These are phyloP conservation scores for Alitta virens DNA, from an alignment of 2,888 invertebrate genomes.

Conservation along the genomic window DNA sequence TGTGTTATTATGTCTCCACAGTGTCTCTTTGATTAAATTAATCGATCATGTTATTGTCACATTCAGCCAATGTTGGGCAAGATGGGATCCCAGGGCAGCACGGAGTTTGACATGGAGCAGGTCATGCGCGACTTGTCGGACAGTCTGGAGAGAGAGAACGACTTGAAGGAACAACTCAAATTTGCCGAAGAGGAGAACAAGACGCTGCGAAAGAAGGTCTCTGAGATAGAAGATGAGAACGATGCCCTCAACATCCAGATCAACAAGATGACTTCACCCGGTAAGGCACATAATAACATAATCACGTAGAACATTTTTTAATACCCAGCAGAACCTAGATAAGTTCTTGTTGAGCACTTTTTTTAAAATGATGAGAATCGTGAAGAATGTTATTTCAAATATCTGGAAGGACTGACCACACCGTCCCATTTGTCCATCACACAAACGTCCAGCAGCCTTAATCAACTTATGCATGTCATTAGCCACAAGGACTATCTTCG, in stretches of 20 bases:
- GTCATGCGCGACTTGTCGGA: conserved; percentile 84
- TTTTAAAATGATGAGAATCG: no score
- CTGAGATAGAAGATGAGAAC: conserved; percentile 79
- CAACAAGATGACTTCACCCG: conserved; percentile 6
- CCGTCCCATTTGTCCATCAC: no score
- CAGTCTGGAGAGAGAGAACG: conserved; percentile 88
- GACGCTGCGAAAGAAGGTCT: conserved; percentile 73
- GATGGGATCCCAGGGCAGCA: conserved; percentile 37
- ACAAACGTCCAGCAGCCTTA: no score
- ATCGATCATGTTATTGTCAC: no score
- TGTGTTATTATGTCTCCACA: no score
- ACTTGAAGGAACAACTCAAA: conserved; percentile 84
- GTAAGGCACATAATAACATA: not conserved
- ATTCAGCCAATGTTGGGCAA: conserved; percentile 32
- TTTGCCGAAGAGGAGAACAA: conserved; percentile 82
- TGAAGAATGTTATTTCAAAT: no score
- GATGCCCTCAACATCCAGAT: conserved; percentile 56
- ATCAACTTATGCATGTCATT: no score
- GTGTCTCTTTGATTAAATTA: no score
- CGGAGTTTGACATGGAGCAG: conserved; percentile 60
- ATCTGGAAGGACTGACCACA: no score
- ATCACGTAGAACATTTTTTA: not conserved
- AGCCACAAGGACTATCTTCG: no score
- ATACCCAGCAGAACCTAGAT: no score
- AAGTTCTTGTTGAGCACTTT: no score